Evolutionary conservation across 2,888 invertebrate genomes (phyloP).

Genomic region (Helobdella robusta): DNA sequence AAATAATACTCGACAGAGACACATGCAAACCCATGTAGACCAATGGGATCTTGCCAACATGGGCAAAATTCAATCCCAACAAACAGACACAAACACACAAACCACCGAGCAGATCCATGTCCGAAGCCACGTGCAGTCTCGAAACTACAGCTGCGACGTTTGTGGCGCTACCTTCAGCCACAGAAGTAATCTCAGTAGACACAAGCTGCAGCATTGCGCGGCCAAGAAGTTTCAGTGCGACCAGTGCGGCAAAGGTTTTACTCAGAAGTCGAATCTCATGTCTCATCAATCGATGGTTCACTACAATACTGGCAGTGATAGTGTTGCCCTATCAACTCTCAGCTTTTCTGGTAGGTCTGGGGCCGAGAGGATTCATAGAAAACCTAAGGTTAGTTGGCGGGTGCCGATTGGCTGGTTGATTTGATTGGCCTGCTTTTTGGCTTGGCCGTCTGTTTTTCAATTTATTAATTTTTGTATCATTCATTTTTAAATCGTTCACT

Average conservation of each 20-base stretch:
- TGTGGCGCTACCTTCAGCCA: constrained; percentile 19
- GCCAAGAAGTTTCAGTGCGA: constrained; percentile 24
- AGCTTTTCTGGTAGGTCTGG: constrained; percentile 1
- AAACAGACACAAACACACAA: too few relatives aligned
- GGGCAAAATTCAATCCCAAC: not conserved
- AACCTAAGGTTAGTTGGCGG: constrained; percentile 4
- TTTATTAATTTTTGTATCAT: too few relatives aligned
- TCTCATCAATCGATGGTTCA: constrained; percentile 22
- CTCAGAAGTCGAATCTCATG: constrained; percentile 25
- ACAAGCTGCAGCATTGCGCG: constrained; percentile 21
- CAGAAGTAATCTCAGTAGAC: constrained; percentile 26
- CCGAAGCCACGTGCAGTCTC: constrained; percentile 11
- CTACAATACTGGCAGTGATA: not conserved
- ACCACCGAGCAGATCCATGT: constrained; percentile 22
- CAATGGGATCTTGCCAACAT: too few relatives aligned
- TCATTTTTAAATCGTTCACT: too few relatives aligned
- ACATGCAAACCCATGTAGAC: too few relatives aligned
- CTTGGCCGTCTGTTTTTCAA: too few relatives aligned
- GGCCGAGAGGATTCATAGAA: constrained; percentile 20
- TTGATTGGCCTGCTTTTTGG: too few relatives aligned
- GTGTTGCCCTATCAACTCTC: not conserved
- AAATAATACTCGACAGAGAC: too few relatives aligned
- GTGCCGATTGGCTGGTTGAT: too few relatives aligned
- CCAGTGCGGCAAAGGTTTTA: constrained; percentile 26
- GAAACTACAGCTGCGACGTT: constrained; percentile 21